Conservation (phyloP, 2,797 vertebrate genomes). For the Tympanoctomys barrerae region DNA sequence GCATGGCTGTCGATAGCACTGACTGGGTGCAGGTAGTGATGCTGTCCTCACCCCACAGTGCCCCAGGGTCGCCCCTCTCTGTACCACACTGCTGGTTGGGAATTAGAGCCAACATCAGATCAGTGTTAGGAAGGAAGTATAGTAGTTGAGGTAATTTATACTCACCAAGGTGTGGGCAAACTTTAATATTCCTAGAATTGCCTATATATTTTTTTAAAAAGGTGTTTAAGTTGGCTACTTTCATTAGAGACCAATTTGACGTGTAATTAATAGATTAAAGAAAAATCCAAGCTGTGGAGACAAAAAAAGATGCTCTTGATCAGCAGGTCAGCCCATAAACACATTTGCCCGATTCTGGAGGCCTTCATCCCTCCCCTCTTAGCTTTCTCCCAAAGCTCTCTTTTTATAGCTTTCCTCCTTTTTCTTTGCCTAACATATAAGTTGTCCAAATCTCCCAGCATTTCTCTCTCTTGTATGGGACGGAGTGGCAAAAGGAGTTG, state of each 20-base stretch:
- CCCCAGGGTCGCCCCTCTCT: not conserved
- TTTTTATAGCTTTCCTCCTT: not conserved
- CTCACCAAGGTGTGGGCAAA: not conserved
- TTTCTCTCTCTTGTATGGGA: not conserved
- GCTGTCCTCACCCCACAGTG: not conserved
- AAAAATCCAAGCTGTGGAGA: not conserved
- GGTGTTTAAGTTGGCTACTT: not conserved
- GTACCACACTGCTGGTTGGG: not conserved
- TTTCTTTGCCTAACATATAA: not conserved
- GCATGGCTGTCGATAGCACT: not conserved
- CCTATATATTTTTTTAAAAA: not conserved
- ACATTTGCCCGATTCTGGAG: not conserved
- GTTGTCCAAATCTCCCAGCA: not conserved
- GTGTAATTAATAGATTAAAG: not conserved
- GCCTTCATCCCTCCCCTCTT: not conserved
- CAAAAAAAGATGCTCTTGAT: not conserved
- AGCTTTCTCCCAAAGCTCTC: not conserved
- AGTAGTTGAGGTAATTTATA: not conserved
- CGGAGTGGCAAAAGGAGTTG: not conserved
- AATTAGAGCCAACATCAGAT: no score
- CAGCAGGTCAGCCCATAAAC: not conserved
- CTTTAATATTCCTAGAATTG: not conserved
- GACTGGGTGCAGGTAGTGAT: not conserved
- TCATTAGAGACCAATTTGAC: not conserved
- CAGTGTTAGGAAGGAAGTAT: not conserved